Conservation (phyloP, 2,888 invertebrate species). For the Bellardia bayeri region DNA sequence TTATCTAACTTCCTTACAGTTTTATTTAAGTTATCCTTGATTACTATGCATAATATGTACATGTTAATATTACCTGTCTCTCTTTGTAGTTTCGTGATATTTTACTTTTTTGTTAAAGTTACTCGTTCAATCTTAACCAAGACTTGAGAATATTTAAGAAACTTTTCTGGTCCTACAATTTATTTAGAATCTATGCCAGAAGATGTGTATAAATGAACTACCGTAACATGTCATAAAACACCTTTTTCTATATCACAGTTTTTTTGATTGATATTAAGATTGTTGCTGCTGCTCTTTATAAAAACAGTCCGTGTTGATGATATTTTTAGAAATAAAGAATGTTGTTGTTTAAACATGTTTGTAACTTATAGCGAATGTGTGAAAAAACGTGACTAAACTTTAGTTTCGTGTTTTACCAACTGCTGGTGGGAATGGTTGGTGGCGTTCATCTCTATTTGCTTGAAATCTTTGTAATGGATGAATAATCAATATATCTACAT, state of each 20-base stretch:
- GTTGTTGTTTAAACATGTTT: constrained; percentile 30
- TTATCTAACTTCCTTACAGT: neutral
- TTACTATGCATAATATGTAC: too few relatives aligned
- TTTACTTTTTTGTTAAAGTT: constrained; percentile 25
- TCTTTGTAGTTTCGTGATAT: neutral
- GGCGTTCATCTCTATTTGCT: neutral
- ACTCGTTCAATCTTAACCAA: constrained; percentile 41
- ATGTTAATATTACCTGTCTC: too few relatives aligned
- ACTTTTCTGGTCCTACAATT: constrained; percentile 7
- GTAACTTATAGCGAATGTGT: constrained; percentile 47
- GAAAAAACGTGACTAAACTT: constrained; percentile 65
- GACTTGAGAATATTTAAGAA: constrained; percentile 48
- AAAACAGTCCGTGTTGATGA: constrained; percentile 48
- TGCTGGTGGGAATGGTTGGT: neutral
- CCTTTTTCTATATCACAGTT: constrained; percentile 22
- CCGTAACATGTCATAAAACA: constrained; percentile 33
- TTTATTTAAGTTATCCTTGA: neutral
- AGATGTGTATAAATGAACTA: constrained; percentile 48
- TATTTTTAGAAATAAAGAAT: constrained; percentile 28
- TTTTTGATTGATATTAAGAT: constrained; percentile 55
- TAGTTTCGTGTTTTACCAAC: neutral
- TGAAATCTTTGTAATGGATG: constrained; percentile 53
- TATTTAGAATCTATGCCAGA: neutral
- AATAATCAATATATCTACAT: constrained; percentile 47
- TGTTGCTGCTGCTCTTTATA: constrained; percentile 21